Base-by-base conservation (phyloP, 2,888 invertebrate species). In the Tetrapedia diversipes region DNA sequence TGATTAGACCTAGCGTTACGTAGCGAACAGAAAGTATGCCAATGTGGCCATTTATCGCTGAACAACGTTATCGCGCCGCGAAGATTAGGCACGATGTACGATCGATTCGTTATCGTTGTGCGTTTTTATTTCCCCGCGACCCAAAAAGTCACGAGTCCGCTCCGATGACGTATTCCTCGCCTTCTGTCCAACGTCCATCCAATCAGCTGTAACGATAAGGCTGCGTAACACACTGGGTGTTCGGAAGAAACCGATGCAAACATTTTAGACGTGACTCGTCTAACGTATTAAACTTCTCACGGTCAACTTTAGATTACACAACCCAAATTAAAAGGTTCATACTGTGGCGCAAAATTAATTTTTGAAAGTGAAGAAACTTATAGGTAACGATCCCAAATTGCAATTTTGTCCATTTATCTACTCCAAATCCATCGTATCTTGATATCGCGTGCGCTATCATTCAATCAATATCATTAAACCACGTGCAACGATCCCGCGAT, bases 21-120 rank as follows among this genome's bases (percentile, higher is more conserved):
- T 64, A 37, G 37, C 69, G 39, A 37, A 54, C 64, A 70, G 56
- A 73, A 69, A 69, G 60, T 39, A 19, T 73, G 70, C 54, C 60
- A 54, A 27, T 41, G 51, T 29, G 34, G n/a, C 22, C 45, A 47
- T 61, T 56, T 56, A 45, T 63, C 45, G 32, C 41, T 3, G 24
- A 53, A n/a, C 24, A 47, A 16, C 8, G 41, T 66, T 71, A 71
- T 66, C 66, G 14, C 3, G 1, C 14, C 3, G n/a, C 24, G 29
- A n/a, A 53, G 67, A 72, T 67, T 72, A 72, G 41, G 22, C 59
- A 16, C 7, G 56, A 39, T 56, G 70, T 56, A 19, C 70, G 71
- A 72, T 72, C 67, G 53, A 67, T 72, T 59, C 14, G 10, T 67
- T 72, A 72, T 67, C 71, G 34, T 6, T 16, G 43, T 3, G n/a